Conservation (phyloP, 2,113 vertebrate genomes). For the Cygnus buccinator region DNA sequence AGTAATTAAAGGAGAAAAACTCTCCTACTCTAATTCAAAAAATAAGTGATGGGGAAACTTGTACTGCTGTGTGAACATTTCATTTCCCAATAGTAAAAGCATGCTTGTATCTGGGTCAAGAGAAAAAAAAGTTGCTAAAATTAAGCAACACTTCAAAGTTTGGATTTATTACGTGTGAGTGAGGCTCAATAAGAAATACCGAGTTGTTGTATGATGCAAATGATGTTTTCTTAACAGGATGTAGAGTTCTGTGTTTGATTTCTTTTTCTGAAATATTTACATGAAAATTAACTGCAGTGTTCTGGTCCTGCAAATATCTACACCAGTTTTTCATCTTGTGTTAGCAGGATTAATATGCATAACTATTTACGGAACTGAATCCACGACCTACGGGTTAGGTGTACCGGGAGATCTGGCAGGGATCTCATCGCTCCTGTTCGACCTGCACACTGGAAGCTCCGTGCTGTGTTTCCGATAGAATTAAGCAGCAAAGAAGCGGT, state of each 20-base stretch:
- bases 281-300: not conserved
- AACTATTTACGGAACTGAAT: not conserved
- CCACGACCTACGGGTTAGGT: not conserved
- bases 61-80: not conserved
- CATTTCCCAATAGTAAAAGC: constrained; percentile 18
- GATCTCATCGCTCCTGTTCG: fast-evolving
- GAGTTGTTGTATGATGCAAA: not conserved
- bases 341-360: not conserved
- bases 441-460: not conserved
- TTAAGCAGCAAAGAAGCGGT: fast-evolving
- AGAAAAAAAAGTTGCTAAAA: not conserved
- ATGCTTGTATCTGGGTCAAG: constrained; percentile 30
- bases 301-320: not conserved
- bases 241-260: not conserved
- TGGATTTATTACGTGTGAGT: not conserved
- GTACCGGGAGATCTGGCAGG: not conserved
- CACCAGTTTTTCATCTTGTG: not conserved
- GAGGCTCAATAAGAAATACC: not conserved
- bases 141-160: not conserved
- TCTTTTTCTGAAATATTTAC: not conserved
- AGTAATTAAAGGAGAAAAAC: not conserved
- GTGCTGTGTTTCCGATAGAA: fast-evolving
- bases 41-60: not conserved
- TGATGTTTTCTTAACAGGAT: not conserved
- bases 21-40: not conserved